Base-by-base conservation (phyloP, 2,113 vertebrate genomes). In the Salvator merianae region DNA sequence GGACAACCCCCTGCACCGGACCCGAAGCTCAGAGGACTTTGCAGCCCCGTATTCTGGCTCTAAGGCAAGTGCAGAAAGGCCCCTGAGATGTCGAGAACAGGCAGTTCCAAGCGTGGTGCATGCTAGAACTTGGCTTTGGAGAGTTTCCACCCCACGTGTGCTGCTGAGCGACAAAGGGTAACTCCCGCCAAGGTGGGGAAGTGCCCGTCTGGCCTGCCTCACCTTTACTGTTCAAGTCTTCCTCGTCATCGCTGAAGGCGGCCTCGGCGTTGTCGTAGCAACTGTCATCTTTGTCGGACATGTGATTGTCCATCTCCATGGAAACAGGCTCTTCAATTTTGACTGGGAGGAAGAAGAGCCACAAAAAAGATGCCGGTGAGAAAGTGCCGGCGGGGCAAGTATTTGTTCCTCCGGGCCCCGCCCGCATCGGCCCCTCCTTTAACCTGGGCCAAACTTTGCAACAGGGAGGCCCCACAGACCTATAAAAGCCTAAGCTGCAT, bases 261-360 rank as follows among this genome's bases (percentile, higher is more conserved):
- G 98, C 98, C 84, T 99, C 99, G 0, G 98, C 97, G 18, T 95
- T 96, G 95, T 99, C 99, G 5, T 99, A 99, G 96, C 98, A 98
- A 91, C 96, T 94, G 28, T 99, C 99, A 0, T 99, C 99, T 90
- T 99, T 99, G 83, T 99, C 99, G 9, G 97, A 89, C 92, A 98
- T 94, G 32, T 98, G 96, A 88, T 98, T 99, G 80, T 99, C 98
- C 97, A 99, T 97, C 90, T 99, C 98, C 95, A 98, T 89, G 77
- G 98, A 88, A 88, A 95, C 95, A 0, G 98, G 95, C 81, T 99
- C 98, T 88, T 99, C 98, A 63, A 98, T 96, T 94, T 99, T 99
- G 10, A 98, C 98, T 98, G 90, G 1, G 24, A 69, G 79, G 68
- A 10, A 0, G 0, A 53, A 84, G 50, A 53, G 50, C 10, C 55